These are phyloP conservation scores for Esox masquinongy DNA, from an alignment of 2,797 vertebrate genomes.

Conservation along the genomic window DNA sequence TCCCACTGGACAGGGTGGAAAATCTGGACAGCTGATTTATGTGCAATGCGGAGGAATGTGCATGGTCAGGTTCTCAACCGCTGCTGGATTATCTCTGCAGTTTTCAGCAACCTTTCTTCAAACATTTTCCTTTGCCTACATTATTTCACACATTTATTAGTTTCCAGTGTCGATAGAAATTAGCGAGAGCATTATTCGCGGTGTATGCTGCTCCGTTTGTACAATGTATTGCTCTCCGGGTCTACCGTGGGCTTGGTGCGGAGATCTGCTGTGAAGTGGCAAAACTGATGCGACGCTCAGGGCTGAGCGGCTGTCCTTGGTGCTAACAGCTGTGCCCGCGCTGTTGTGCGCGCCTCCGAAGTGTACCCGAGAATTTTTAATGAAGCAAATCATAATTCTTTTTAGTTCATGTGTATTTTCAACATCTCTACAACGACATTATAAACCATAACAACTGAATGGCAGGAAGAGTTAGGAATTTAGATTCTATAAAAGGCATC, in stretches of 20 bases:
- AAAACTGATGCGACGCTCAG: slow-evolving; percentile 43
- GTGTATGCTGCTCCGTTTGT: slow-evolving; percentile 21
- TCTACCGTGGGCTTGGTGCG: slow-evolving; percentile 37
- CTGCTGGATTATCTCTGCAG: slow-evolving; percentile 36
- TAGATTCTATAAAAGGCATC: neutral
- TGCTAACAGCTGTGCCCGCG: slow-evolving; percentile 81
- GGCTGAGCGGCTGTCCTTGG: slow-evolving; percentile 75
- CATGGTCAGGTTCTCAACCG: slow-evolving; percentile 42
- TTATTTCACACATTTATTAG: neutral
- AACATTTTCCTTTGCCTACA: slow-evolving; percentile 28
- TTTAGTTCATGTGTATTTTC: slow-evolving; percentile 24
- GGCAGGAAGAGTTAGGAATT: slow-evolving; percentile 9
- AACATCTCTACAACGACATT: slow-evolving; percentile 9
- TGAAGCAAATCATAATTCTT: slow-evolving; percentile 41
- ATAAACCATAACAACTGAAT: neutral
- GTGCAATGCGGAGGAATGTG: slow-evolving; percentile 75
- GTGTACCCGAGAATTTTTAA: slow-evolving; percentile 38
- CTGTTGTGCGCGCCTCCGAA: slow-evolving; percentile 70
- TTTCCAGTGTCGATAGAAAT: neutral
- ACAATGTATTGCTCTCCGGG: slow-evolving; percentile 29
- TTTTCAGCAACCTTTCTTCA: slow-evolving; percentile 28
- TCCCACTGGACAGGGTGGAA: slow-evolving; percentile 56
- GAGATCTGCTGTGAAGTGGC: slow-evolving; percentile 36
- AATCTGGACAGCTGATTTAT: slow-evolving; percentile 46
- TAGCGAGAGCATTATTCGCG: slow-evolving; percentile 24